Conservation (phyloP, 2,888 invertebrate genomes). For the Ormyrus pomaceus region DNA sequence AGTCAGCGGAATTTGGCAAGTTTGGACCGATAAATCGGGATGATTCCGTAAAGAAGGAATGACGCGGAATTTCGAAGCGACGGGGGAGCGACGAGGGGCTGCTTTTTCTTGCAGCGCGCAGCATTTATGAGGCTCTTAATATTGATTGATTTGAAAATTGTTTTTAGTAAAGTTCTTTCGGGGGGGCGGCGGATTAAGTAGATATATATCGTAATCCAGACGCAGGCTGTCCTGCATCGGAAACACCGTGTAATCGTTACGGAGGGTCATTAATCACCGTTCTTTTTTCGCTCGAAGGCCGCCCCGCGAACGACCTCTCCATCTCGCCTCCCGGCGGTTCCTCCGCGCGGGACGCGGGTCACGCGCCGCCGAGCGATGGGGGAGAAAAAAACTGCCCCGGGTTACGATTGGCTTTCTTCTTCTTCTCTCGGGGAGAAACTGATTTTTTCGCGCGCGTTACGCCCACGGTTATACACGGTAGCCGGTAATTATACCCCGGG, state of each 20-base stretch:
- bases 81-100: too few species aligned
- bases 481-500: too few species aligned
- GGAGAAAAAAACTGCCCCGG: background rate
- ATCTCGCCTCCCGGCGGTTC: background rate
- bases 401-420: slow-evolving; percentile 3
- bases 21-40: too few species aligned
- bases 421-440: background rate
- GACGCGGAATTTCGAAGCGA: too few species aligned
- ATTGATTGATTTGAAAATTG: slow-evolving; percentile 42
- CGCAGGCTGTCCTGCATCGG: slow-evolving; percentile 18
- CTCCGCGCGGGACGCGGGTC: background rate
- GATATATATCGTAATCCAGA: slow-evolving; percentile 24
- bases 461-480: too few species aligned
- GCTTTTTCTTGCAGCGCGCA: too few species aligned
- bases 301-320: slow-evolving; percentile 6
- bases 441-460: background rate
- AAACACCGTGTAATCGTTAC: slow-evolving; percentile 41
- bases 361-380: background rate
- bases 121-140: background rate
- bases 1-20: too few species aligned
- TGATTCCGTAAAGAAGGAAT: too few species aligned
- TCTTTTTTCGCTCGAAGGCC: slow-evolving; percentile 1
- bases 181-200: slow-evolving; percentile 7
- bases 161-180: slow-evolving; percentile 20
- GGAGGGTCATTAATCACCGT: slow-evolving; percentile 41